Percentiles rank a stretch among this genome's conserved stretches.
These are phyloP conservation scores for Ceratina calcarata DNA, from an alignment of 1,140 invertebrate genomes.

Conservation along the genomic window DNA sequence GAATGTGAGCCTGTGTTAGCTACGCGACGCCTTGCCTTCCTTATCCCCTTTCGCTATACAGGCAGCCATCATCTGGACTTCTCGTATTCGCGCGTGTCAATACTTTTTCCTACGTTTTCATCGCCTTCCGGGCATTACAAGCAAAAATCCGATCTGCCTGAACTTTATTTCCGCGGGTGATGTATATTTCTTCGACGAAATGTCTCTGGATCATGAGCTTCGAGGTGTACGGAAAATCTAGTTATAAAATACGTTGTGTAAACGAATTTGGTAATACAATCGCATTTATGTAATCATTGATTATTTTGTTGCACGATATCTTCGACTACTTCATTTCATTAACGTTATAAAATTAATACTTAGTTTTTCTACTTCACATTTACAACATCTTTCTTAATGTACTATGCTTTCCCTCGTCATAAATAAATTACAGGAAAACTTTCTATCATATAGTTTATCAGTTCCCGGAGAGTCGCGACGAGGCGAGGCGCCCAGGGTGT, in stretches of 20 bases:
- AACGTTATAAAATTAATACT: no score
- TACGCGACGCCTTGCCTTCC: conserved; percentile 37
- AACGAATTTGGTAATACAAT: no score
- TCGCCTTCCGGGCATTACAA: conserved; percentile 6
- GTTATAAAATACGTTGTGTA: no score
- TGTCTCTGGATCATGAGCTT: not conserved
- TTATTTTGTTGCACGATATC: no score
- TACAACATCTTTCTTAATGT: not conserved
- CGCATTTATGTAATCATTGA: no score
- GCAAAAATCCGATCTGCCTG: conserved; percentile 42
- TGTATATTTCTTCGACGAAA: not conserved
- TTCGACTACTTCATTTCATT: no score
- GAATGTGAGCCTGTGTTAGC: not conserved
- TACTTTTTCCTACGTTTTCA: conserved; percentile 28
- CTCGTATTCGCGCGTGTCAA: conserved; percentile 53
- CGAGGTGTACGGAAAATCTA: no score
- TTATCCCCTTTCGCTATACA: not conserved
- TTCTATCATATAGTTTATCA: conserved; percentile 58
- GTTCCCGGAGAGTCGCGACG: conserved; percentile 41
- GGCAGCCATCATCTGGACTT: conserved; percentile 42
- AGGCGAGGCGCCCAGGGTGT: conserved; percentile 12
- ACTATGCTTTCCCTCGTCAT: conserved; percentile 32
- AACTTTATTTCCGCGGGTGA: not conserved
- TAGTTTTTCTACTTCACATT: no score
- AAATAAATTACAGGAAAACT: conserved; percentile 57